Conservation (phyloP, 2,888 invertebrate species). For the Metopia argyrocephala region DNA sequence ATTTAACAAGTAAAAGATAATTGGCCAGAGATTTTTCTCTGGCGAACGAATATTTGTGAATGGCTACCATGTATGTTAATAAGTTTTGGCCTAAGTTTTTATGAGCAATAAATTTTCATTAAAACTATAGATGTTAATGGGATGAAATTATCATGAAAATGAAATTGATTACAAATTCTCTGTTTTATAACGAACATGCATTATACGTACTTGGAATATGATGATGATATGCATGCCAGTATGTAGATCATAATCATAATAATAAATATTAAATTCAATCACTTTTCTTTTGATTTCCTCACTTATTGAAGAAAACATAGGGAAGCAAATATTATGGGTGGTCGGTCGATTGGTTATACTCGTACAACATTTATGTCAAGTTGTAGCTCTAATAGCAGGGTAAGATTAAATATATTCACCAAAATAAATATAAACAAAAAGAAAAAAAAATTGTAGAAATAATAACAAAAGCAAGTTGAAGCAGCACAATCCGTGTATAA, state of each 20-base stretch:
- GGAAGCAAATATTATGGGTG: slow-evolving; percentile 53
- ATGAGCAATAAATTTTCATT: slow-evolving; percentile 42
- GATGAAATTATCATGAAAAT: slow-evolving; percentile 11
- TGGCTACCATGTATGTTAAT: background rate
- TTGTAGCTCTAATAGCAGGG: background rate
- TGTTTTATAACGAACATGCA: no score
- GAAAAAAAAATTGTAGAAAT: no score
- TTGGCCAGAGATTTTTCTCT: slow-evolving; percentile 53
- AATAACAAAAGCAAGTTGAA: no score
- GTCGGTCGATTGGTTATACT: slow-evolving; percentile 26
- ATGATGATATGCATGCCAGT: background rate
- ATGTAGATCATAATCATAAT: slow-evolving; percentile 43
- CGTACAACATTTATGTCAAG: background rate
- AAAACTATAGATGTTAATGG: slow-evolving; percentile 42
- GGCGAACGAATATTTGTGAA: no score
- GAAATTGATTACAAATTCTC: background rate
- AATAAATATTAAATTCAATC: slow-evolving; percentile 49
- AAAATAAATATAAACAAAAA: no score
- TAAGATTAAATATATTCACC: no score
- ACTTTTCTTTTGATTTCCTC: slow-evolving; percentile 29
- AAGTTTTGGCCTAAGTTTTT: slow-evolving; percentile 24
- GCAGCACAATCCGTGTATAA: slow-evolving; percentile 46
- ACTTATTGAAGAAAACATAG: slow-evolving; percentile 37
- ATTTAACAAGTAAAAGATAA: slow-evolving; percentile 60
- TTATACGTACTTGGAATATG: no score